phyloP scores from a whole-genome alignment of 2,113 vertebrate species.

The Datnioides undecimradiatus region DNA sequence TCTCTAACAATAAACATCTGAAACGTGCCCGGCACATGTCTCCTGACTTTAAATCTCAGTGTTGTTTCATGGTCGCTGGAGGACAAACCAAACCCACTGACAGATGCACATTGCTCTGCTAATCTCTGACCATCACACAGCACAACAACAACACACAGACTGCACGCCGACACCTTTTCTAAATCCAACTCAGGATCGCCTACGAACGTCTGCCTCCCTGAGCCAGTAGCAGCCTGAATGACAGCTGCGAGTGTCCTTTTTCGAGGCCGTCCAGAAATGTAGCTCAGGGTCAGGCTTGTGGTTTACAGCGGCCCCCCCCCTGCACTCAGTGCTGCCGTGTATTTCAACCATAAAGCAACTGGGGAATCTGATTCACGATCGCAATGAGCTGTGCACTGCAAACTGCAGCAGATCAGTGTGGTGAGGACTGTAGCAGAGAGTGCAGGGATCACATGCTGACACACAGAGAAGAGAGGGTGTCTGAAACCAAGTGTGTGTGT shows the following conservation, averaged over 20 bases:
- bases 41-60: neutral
- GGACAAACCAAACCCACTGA: constrained; percentile 1
- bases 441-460: neutral
- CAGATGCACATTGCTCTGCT: constrained; percentile 35
- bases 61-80: neutral
- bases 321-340: neutral
- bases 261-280: neutral
- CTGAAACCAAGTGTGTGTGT: neutral
- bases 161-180: neutral
- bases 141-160: constrained; percentile 9
- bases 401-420: neutral
- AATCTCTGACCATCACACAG: constrained; percentile 16
- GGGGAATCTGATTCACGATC: constrained; percentile 18
- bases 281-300: constrained; percentile 3
- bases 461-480: neutral
- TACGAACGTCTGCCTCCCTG: constrained; percentile 7
- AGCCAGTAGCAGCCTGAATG: constrained; percentile 9
- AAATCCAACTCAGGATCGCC: neutral
- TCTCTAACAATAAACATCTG: neutral
- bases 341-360: constrained; percentile 20
- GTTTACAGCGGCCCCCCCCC: neutral
- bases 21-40: neutral
- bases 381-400: constrained; percentile 11
- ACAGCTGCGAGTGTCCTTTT: constrained; percentile 58
- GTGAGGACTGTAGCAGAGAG: neutral